Base-by-base conservation (phyloP, 2,888 invertebrate genomes). In the Meiosimyza platycephala region DNA sequence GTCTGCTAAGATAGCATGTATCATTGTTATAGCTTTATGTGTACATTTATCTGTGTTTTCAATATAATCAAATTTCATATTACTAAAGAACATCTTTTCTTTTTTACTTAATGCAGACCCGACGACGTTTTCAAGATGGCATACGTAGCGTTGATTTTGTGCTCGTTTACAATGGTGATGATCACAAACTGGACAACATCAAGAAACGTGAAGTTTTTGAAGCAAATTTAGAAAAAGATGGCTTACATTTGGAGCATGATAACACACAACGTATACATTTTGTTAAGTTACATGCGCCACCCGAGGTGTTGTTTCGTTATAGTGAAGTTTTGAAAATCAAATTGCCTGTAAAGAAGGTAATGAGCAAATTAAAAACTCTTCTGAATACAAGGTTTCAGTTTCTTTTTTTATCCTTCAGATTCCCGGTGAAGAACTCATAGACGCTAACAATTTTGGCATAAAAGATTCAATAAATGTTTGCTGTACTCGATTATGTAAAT, bases 321-420 rank as follows among this genome's bases (percentile, higher is more conserved):
- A 91, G 92, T 51, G 94, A 94, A 86, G 91, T 94, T 75, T 89
- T 94, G 79, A 93, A 94, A 85, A 88, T 94, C 51, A 90, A 93
- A 82, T 90, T 94, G 90, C 94, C 94, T 59, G 92, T 94, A 85
- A 93, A 91, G 87, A 89, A 90, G 88, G 92, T 92, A 84, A 83
- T 85, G 40, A 40, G 13, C 84, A 47, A 18, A 59, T 33, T 50
- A 15, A 13, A 50, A 65, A 28, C 12, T 51, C 62, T 33, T 22
- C 4, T 57, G 9, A 48, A 52, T 18, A 1, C 13, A 47, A 66
- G 59, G 55, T 11, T 72, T 74, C 72, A 6, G 48, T 28, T 28
- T 60, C 67, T 65, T 51, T 63, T 66, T 50, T 63, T 70, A 48
- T 63, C 74, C 33, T 78, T 77, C 74, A 87, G 82, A 85, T 88